Base-by-base conservation (phyloP, 2,797 vertebrate species). In the Phoxinus dragarum region DNA sequence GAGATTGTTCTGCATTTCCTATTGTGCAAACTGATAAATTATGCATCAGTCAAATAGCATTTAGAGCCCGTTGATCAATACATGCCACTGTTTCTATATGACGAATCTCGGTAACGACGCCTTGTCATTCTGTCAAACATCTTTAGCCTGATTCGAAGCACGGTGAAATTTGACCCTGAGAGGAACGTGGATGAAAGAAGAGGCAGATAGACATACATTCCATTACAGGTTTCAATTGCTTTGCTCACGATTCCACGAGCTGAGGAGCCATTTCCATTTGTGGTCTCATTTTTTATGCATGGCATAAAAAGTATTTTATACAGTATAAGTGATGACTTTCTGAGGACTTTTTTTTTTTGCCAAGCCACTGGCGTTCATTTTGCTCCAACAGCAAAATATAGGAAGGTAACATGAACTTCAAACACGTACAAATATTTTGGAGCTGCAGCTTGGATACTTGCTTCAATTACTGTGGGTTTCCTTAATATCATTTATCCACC, bases 81-180 rank as follows among this genome's bases (percentile, higher is more conserved):
- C 89, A 59, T 21, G 79, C 80, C 86, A 84, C 88, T 89, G 88
- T 91, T 93, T 93, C 81, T 80, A 84, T 90, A 92, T 92, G 91
- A 91, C 73, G 90, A 90, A 88, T 91, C 92, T 93, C 90, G 27
- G 85, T 92, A 92, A 93, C 90, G 88, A 81, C 54, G 89, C 86
- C 93, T 89, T 92, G 93, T 95, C 94, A 93, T 87, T 92, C 93
- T 94, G 94, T 95, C 94, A 93, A 92, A 93, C 90, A 92, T 94
- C 91, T 91, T 95, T 94, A 95, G 88, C 86, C 47, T 74, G 84
- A 81, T 87, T 84, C 87, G 11, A 82, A 90, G 84, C 85, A 80
- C 88, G 91, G 93, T 93, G 85, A 89, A 91, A 91, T 90, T 86
- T 89, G 88, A 89, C 89, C 89, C 90, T 89, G 89, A 81, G 86